These are phyloP conservation scores for Tiliacea aurago DNA, from an alignment of 2,888 invertebrate genomes.

Conservation along the genomic window DNA sequence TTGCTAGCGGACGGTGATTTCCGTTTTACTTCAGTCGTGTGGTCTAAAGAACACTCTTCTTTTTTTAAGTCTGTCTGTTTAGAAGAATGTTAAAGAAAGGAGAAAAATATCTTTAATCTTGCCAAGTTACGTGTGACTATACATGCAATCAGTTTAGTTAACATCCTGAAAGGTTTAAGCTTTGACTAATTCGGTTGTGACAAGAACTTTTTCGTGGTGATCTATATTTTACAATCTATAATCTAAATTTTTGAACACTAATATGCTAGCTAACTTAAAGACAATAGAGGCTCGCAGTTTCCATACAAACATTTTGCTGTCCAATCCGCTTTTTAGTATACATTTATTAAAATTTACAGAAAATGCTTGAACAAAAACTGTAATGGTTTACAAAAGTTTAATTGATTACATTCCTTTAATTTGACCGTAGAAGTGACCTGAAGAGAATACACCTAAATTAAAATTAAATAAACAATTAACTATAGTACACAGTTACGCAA, in stretches of 20 bases:
- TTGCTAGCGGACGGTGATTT: too few species aligned
- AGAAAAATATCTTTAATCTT: too few species aligned
- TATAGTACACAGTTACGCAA: conserved; percentile 56
- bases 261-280: conserved; percentile 60
- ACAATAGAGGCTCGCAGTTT: conserved; percentile 41
- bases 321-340: conserved; percentile 54
- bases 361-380: conserved; percentile 49
- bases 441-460: conserved; percentile 60
- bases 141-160: conserved; percentile 45
- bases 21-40: too few species aligned
- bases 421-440: conserved; percentile 55
- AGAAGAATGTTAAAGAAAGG: too few species aligned
- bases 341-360: conserved; percentile 49
- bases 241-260: conserved; percentile 64
- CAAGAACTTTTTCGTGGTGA: conserved; percentile 48
- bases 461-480: conserved; percentile 44
- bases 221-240: conserved; percentile 59
- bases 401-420: conserved; percentile 63
- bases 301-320: conserved; percentile 51
- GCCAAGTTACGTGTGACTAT: too few species aligned
- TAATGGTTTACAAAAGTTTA: conserved; percentile 55
- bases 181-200: conserved; percentile 60
- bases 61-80: too few species aligned
- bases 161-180: conserved; percentile 48
- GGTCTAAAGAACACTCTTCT: too few species aligned